Evolutionary conservation across 2,888 invertebrate species (phyloP).

Genomic region (Oasisia sp.): DNA sequence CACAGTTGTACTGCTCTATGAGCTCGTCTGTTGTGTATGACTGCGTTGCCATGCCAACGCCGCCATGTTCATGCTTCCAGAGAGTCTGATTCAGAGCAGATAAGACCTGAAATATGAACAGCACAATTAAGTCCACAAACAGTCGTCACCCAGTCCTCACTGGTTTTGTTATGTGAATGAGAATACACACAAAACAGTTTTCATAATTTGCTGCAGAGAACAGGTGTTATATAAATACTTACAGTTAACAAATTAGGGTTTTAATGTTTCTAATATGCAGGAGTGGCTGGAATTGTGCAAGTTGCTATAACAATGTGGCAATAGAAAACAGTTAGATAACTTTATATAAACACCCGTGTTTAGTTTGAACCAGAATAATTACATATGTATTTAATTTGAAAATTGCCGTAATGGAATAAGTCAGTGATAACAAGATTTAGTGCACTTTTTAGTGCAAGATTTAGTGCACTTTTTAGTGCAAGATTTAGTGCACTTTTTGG

Average conservation of each 20-base stretch:
- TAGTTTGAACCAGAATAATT: too few species aligned
- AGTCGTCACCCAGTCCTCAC: background rate
- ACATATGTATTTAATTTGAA: too few species aligned
- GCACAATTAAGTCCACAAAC: background rate
- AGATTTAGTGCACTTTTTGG: too few species aligned
- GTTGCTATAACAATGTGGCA: background rate
- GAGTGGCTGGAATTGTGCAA: background rate
- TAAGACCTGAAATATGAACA: slow-evolving; percentile 60
- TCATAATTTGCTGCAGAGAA: background rate
- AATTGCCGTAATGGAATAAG: too few species aligned
- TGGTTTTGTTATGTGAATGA: background rate
- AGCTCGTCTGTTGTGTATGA: slow-evolving; percentile 65
- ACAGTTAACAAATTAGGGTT: background rate
- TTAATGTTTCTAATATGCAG: background rate
- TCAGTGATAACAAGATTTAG: too few species aligned
- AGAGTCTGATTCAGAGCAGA: slow-evolving; percentile 68
- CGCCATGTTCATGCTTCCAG: slow-evolving; percentile 62
- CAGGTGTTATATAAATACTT: background rate
- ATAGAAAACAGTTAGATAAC: background rate
- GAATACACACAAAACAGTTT: background rate
- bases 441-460: too few species aligned
- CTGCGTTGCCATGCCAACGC: slow-evolving; percentile 19
- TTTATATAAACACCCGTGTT: too few species aligned
- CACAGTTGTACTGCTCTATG: slow-evolving; percentile 68
- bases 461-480: too few species aligned